Evolutionary conservation across 2,797 vertebrate species (phyloP).

Genomic region (Lophotriccus pileatus): DNA sequence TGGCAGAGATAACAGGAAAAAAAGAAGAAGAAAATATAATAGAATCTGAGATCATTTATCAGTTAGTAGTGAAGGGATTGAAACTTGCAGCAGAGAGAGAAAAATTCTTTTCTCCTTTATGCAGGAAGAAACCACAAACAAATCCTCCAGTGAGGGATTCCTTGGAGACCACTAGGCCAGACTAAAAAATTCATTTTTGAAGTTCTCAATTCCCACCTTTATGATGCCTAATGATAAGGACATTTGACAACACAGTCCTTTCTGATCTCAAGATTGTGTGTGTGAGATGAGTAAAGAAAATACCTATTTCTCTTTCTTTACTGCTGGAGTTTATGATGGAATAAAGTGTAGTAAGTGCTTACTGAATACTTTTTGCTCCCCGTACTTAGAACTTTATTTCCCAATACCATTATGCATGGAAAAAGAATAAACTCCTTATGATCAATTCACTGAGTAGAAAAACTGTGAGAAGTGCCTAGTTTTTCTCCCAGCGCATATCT

Average conservation of each 20-base stretch:
- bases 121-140: not conserved
- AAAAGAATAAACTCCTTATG: not conserved
- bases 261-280: not conserved
- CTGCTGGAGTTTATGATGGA: not conserved
- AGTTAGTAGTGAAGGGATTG: not conserved
- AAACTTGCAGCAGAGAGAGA: not conserved
- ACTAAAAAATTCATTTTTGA: not conserved
- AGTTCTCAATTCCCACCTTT: not conserved
- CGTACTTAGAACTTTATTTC: not conserved
- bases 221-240: not conserved
- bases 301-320: not conserved
- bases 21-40: conserved; percentile 14
- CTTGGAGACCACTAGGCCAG: not conserved
- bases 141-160: not conserved
- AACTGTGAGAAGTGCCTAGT: not conserved
- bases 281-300: not conserved
- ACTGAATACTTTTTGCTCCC: not conserved
- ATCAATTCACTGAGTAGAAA: not conserved
- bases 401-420: not conserved
- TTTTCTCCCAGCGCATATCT: not conserved
- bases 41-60: conserved; percentile 35
- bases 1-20: not conserved
- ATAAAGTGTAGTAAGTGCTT: not conserved
- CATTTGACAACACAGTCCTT: not conserved
- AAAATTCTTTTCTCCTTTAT: not conserved